A percentile compares a stretch with the other conserved stretches of the same genome.
Conservation (phyloP, 2,113 vertebrate genomes). For the Dicerorhinus sumatrensis region DNA sequence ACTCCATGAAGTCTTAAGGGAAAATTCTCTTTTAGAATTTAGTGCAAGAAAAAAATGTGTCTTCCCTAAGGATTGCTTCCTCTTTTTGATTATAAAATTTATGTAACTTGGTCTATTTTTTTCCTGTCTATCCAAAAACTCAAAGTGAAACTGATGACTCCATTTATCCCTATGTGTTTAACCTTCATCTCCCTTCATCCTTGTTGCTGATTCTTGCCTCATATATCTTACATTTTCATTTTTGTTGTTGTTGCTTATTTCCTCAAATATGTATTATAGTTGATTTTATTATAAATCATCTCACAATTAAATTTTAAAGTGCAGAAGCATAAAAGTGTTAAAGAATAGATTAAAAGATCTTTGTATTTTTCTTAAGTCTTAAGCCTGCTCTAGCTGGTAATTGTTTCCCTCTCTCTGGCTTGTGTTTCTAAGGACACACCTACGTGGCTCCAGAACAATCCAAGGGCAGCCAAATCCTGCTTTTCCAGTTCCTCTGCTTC, state of each 20-base stretch:
- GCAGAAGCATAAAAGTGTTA: background rate
- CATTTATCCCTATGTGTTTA: background rate
- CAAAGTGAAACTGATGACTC: background rate
- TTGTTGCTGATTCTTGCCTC: background rate
- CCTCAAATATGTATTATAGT: background rate
- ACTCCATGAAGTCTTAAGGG: background rate
- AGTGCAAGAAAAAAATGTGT: background rate
- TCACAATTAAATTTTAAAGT: background rate
- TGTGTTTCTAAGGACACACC: constrained; percentile 70
- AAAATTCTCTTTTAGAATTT: background rate
- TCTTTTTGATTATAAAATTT: background rate
- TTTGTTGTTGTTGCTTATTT: background rate
- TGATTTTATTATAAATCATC: background rate
- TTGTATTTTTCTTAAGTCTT: background rate
- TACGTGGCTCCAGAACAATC: background rate
- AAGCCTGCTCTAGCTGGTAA: background rate
- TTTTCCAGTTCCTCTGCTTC: constrained; percentile 63
- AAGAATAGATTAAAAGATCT: background rate
- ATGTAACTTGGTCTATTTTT: background rate
- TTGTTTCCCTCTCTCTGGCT: background rate
- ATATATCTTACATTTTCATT: background rate
- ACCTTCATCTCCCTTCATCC: background rate
- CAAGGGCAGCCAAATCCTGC: constrained; percentile 25
- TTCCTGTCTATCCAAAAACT: background rate
- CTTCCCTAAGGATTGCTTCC: background rate